Evolutionary conservation across 92 coral and sea anemone genomes (phyloP), one percentile per base, ranked within the genome.

Genomic region (Scolanthus callimorphus): DNA sequence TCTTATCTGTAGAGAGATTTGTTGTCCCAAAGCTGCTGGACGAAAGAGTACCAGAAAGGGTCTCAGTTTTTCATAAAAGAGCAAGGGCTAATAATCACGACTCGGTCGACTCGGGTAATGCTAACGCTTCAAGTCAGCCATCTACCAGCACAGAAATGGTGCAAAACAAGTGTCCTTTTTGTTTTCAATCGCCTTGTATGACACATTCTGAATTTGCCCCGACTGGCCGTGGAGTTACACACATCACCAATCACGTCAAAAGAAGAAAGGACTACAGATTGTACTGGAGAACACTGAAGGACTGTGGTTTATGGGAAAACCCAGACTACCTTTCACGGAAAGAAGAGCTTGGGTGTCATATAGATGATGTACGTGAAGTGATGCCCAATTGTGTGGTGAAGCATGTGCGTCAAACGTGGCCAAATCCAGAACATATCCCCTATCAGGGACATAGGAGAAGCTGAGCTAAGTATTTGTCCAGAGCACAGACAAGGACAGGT

Each of bases 301-400:
- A 48, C 20, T 48, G 6, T 6, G 6, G 17, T 21, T 20, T 12
- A 4, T 48, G 54, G 20, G 11, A 48, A 21, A 17, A 48, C 24
- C 54, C 54, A 8, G 20, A 8, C 54, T 48, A 48, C 54, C 20
- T 48, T 12, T 10, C 54, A 4, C 54, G 24, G 9, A 48, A 48
- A 20, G 20, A 48, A 4, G 54, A 17, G 20, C 54, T 48, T 48
- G 54, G 54, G 6, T 6, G 20, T 21, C 6, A 8, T 4, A 17
- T 48, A 4, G 54, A 48, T 21, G 54, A 6, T 4, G 24, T 48
- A 21, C 20, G 20, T 8, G 54, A 15, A 20, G 20, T 4, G 8
- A 48, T 48, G 54, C 54, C 54, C 8, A 6, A 48, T 48, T 48
- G 54, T 48, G 54, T 48, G 54, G 20, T 48, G 6, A 48, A 6